A percentile compares a stretch with the other conserved stretches of the same genome.
These are phyloP conservation scores for Orycteropus afer DNA, from an alignment of 2,113 vertebrate genomes.

Conservation along the genomic window DNA sequence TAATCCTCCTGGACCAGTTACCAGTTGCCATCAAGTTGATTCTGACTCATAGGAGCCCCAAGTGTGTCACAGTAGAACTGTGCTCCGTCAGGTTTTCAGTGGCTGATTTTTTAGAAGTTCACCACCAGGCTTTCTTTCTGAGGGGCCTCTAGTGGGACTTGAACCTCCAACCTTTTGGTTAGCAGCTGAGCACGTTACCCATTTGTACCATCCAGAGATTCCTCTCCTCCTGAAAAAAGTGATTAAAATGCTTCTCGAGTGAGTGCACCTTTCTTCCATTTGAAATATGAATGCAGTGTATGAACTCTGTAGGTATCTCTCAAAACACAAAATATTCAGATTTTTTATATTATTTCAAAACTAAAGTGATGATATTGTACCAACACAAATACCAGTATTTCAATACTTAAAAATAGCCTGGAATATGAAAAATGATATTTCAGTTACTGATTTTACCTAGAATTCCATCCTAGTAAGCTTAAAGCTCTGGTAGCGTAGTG, in stretches of 20 bases:
- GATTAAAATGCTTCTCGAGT: not conserved
- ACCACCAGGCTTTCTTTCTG: not conserved
- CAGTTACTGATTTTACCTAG: not conserved
- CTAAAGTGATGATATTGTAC: not conserved
- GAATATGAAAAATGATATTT: slow-evolving; percentile 4
- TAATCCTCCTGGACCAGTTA: not conserved
- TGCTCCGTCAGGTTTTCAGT: not conserved
- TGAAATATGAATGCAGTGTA: not conserved
- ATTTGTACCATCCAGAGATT: not conserved
- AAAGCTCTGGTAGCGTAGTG: no score
- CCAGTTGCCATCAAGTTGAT: not conserved
- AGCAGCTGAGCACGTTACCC: not conserved
- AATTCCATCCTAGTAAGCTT: not conserved
- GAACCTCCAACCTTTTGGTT: not conserved
- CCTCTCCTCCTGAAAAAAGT: not conserved
- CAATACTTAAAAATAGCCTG: not conserved
- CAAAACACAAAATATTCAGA: not conserved
- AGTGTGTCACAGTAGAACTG: not conserved
- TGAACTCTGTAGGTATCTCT: not conserved
- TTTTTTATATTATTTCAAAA: not conserved
- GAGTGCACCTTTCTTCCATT: not conserved
- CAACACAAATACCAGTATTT: slow-evolving; percentile 31
- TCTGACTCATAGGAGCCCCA: not conserved
- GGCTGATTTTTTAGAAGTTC: not conserved
- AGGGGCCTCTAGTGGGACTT: not conserved